These are phyloP conservation scores for Lota lota DNA, from an alignment of 2,113 vertebrate genomes.

Conservation along the genomic window DNA sequence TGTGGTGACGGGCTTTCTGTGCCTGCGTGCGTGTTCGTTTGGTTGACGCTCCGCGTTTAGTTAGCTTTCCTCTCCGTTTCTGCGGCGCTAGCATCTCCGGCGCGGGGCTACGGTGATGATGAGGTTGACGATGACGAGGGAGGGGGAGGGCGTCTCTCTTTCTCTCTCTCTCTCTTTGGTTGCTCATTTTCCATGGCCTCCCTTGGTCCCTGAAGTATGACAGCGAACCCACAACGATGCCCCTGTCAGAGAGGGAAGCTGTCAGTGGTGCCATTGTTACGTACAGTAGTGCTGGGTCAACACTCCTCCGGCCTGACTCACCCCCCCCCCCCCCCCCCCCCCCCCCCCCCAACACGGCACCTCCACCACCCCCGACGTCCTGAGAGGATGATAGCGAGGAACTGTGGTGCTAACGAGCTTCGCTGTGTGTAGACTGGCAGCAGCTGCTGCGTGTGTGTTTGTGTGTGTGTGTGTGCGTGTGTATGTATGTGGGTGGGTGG, in stretches of 20 bases:
- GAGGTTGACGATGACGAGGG: too few species aligned
- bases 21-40: constrained; percentile 18
- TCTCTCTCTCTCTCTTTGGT: constrained; percentile 10
- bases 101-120: too few species aligned
- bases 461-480: neutral
- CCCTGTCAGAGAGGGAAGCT: constrained; percentile 16
- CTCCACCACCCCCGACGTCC: too few species aligned
- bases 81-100: constrained; percentile 48
- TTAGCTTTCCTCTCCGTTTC: constrained; percentile 35
- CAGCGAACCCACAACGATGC: neutral
- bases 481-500: constrained; percentile 19
- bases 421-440: constrained; percentile 6
- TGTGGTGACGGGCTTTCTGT: constrained; percentile 49
- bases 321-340: constrained; percentile 14
- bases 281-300: constrained; percentile 35
- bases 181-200: constrained; percentile 11
- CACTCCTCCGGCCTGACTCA: constrained; percentile 18
- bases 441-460: constrained; percentile 31
- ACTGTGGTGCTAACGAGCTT: too few species aligned
- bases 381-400: too few species aligned
- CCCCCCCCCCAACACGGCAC: neutral
- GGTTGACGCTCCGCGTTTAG: constrained; percentile 30
- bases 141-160: too few species aligned
- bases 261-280: constrained; percentile 21
- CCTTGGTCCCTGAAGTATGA: constrained; percentile 13